A percentile compares a stretch with the other conserved stretches of the same genome.
phyloP scores from a whole-genome alignment of 1,140 invertebrate genomes.

The Archegozetes longisetosus region DNA sequence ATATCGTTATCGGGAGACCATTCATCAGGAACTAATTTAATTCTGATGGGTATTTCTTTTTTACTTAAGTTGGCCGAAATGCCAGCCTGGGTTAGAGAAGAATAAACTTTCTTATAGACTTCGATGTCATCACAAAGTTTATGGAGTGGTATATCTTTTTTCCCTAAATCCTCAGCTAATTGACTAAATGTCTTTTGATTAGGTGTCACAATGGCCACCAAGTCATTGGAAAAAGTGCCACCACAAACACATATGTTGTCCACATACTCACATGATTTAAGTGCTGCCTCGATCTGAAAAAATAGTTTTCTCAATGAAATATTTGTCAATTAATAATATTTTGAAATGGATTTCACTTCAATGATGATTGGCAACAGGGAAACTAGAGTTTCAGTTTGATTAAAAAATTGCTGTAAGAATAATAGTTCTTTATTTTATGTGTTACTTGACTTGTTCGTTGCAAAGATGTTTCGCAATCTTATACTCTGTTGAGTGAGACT shows the following conservation, averaged over 20 bases:
- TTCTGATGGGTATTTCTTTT: no score
- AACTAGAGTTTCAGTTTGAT: no score
- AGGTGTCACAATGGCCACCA: constrained; percentile 83
- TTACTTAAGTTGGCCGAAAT: no score
- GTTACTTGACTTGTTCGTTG: no score
- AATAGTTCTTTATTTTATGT: no score
- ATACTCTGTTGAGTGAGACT: no score
- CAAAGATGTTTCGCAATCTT: no score
- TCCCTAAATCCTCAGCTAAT: constrained; percentile 43
- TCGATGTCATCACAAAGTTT: constrained; percentile 50
- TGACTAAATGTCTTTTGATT: constrained; percentile 46
- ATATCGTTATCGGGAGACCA: constrained; percentile 45
- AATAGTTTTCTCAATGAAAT: no score
- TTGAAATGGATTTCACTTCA: no score
- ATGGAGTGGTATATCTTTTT: constrained; percentile 35
- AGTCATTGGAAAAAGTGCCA: constrained; percentile 61
- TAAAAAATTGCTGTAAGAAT: no score
- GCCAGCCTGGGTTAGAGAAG: background rate
- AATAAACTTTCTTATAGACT: constrained; percentile 54
- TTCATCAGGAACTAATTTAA: constrained; percentile 28
- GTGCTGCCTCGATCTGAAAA: constrained; percentile 44
- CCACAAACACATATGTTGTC: constrained; percentile 88
- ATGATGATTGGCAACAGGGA: no score
- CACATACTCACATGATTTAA: constrained; percentile 84
- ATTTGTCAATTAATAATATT: no score